Percentiles rank a stretch among this genome's conserved stretches.
phyloP scores from a whole-genome alignment of 2,113 vertebrate species.

The Ictalurus punctatus region DNA sequence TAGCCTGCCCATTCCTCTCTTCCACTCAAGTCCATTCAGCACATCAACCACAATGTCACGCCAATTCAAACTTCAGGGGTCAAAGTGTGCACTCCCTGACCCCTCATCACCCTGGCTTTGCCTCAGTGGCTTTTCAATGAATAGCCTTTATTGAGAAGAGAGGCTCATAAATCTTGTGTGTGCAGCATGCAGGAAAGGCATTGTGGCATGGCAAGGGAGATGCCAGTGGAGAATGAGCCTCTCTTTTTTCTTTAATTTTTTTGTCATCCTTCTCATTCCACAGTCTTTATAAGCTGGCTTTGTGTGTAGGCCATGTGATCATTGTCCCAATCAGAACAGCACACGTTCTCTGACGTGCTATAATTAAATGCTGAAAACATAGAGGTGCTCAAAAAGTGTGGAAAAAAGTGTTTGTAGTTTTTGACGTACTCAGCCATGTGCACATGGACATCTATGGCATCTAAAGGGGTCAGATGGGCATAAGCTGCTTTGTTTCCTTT shows the following conservation, averaged over 20 bases:
- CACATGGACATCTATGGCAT: slow-evolving; percentile 61
- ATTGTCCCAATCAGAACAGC: slow-evolving; percentile 57
- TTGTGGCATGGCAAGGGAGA: slow-evolving; percentile 58
- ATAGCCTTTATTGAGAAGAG: slow-evolving; percentile 60
- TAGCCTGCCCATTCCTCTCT: slow-evolving; percentile 57
- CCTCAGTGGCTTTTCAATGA: slow-evolving; percentile 55
- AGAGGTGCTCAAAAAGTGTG: slow-evolving; percentile 46
- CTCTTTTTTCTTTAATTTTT: not conserved
- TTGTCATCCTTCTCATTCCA: not conserved
- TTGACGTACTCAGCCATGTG: slow-evolving; percentile 68
- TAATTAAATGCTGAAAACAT: slow-evolving; percentile 69
- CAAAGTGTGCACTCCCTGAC: slow-evolving; percentile 67
- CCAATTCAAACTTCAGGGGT: slow-evolving; percentile 65
- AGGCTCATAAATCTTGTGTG: slow-evolving; percentile 63
- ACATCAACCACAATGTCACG: slow-evolving; percentile 67
- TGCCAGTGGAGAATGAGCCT: slow-evolving; percentile 44
- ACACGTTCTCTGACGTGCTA: slow-evolving; percentile 57
- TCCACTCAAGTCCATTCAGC: slow-evolving; percentile 65
- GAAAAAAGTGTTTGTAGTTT: slow-evolving; percentile 53
- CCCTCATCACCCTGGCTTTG: slow-evolving; percentile 54
- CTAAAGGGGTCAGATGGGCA: slow-evolving; percentile 51
- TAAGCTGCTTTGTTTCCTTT: slow-evolving; percentile 52
- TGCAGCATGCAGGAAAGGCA: slow-evolving; percentile 58
- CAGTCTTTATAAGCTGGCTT: slow-evolving; percentile 48
- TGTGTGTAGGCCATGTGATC: slow-evolving; percentile 55